These are phyloP conservation scores for Sitodiplosis mosellana DNA, from an alignment of 1,140 invertebrate species.

Conservation along the genomic window DNA sequence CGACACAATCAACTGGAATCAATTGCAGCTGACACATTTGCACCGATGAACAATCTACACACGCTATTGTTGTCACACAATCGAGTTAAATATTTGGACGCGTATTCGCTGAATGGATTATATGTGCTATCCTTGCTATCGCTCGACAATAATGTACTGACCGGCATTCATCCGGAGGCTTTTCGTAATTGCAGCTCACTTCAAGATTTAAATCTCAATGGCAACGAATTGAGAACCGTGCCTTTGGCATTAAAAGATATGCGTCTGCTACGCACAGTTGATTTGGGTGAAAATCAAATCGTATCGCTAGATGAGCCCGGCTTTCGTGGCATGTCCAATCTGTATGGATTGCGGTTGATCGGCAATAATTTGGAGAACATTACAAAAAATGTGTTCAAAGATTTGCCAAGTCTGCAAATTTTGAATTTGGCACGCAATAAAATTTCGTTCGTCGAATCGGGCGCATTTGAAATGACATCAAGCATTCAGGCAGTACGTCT, in stretches of 20 bases:
- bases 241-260: conserved; percentile 58
- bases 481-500: conserved; percentile 70
- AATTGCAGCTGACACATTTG: conserved; percentile 61
- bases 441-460: conserved; percentile 59
- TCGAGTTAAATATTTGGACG: conserved; percentile 53
- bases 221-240: conserved; percentile 60
- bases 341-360: conserved; percentile 66
- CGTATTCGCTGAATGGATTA: conserved; percentile 57
- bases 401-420: conserved; percentile 65
- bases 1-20: conserved; percentile 60
- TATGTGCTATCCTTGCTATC: conserved; percentile 59
- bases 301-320: conserved; percentile 54
- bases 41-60: conserved; percentile 66
- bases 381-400: conserved; percentile 58
- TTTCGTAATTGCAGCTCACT: conserved; percentile 65
- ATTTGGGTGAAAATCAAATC: conserved; percentile 70
- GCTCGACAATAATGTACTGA: conserved; percentile 60
- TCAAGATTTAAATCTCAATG: conserved; percentile 70
- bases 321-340: conserved; percentile 58
- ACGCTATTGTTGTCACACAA: conserved; percentile 63
- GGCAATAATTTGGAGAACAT: conserved; percentile 78
- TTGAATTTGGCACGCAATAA: conserved; percentile 76
- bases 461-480: conserved; percentile 58
- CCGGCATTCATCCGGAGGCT: conserved; percentile 56
- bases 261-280: conserved; percentile 54